Evolutionary conservation across 2,113 vertebrate species (phyloP).

Genomic region (Myrmophylax atrothorax): DNA sequence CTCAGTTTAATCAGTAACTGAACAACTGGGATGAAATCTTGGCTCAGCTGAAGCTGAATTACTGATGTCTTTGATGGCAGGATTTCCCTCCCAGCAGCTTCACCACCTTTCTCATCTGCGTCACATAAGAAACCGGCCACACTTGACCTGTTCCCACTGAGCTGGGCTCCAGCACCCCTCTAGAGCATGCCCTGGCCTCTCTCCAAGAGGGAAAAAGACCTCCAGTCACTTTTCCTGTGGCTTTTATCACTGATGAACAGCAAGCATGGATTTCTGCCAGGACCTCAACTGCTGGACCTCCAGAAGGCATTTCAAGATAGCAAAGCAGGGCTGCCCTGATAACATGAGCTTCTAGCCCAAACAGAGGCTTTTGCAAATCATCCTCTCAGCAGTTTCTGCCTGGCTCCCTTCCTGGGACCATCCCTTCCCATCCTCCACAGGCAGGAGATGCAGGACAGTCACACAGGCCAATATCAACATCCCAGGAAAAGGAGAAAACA

Average conservation of each 20-base stretch:
- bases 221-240: neutral
- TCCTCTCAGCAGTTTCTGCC: neutral
- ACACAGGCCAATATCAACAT: neutral
- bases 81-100: neutral
- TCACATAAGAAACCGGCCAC: neutral
- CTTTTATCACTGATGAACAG: neutral
- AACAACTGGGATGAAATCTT: neutral
- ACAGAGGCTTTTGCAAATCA: neutral
- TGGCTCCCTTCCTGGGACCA: neutral
- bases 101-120: neutral
- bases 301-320: neutral
- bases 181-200: neutral
- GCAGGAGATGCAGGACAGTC: neutral
- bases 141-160: neutral
- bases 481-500: neutral
- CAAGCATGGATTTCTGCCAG: fast-evolving
- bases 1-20: constrained; percentile 10
- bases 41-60: neutral
- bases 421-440: neutral
- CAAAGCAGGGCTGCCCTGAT: neutral
- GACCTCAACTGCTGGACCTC: neutral
- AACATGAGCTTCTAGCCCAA: neutral
- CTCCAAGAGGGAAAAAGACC: neutral
- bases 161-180: neutral
- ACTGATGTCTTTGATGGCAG: neutral